Evolutionary conservation across 2,888 invertebrate genomes (phyloP).

Genomic region (Catocala fraxini): DNA sequence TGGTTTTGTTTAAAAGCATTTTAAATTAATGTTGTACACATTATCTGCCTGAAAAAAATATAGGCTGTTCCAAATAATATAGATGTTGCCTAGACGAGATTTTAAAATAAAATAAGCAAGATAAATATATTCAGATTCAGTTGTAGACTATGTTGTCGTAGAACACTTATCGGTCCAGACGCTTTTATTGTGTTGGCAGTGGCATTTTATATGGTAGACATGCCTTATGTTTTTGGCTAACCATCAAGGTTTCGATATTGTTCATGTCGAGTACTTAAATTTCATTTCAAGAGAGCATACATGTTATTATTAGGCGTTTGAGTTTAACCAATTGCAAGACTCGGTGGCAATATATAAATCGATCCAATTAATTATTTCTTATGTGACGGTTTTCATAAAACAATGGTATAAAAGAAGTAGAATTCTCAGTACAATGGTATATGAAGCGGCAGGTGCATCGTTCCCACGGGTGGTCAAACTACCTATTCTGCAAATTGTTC

Average conservation of each 20-base stretch:
- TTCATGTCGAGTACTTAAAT: conserved; percentile 13
- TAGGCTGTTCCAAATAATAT: background rate
- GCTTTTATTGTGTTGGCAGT: conserved; percentile 31
- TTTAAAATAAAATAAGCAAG: conserved; percentile 23
- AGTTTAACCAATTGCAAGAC: background rate
- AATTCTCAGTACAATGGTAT: conserved; percentile 56
- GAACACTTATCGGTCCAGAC: conserved; percentile 28
- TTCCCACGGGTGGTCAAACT: conserved; percentile 70
- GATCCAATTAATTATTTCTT: conserved; percentile 23
- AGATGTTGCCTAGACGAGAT: background rate
- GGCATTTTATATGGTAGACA: conserved; percentile 34
- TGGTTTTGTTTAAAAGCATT: conserved; percentile 30
- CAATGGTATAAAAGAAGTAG: conserved; percentile 50
- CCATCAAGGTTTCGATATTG: conserved; percentile 32
- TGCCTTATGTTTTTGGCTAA: conserved; percentile 35
- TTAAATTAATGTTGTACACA: conserved; percentile 3
- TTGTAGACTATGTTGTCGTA: conserved; percentile 22
- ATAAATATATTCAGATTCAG: conserved; percentile 14
- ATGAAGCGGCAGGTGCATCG: conserved; percentile 71
- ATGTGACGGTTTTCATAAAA: conserved; percentile 39
- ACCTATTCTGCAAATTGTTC: conserved; percentile 71
- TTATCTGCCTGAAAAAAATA: conserved; percentile 4
- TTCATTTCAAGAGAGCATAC: background rate
- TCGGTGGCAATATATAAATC: background rate
- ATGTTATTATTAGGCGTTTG: background rate